Conservation (phyloP, 2,888 invertebrate species). For the Leptinotarsa tumamoca region DNA sequence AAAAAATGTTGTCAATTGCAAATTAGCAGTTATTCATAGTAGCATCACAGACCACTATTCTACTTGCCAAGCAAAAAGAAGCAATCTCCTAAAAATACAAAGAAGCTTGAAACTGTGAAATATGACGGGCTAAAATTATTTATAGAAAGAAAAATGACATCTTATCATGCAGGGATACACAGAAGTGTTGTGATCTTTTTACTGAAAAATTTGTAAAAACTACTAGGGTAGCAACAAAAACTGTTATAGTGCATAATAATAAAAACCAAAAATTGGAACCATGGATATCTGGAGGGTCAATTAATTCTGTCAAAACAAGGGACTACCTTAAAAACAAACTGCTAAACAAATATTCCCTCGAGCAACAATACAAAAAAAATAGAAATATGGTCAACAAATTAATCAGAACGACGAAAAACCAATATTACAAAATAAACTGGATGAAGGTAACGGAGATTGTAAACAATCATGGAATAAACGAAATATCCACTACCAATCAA, state of each 20-base stretch:
- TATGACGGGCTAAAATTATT: neutral
- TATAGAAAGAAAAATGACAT: too few relatives aligned
- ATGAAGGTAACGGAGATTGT: too few relatives aligned
- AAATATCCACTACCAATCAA: too few relatives aligned
- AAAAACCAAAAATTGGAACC: slow-evolving; percentile 5
- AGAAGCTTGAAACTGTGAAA: neutral
- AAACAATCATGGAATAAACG: too few relatives aligned
- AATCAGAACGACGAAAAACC: too few relatives aligned
- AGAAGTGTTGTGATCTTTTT: neutral
- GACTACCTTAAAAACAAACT: slow-evolving; percentile 6
- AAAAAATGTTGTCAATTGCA: neutral
- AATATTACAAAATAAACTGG: too few relatives aligned
- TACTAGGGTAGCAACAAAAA: slow-evolving; percentile 1
- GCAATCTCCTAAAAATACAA: neutral
- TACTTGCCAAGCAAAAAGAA: neutral
- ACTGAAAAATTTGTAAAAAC: neutral
- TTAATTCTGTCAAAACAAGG: neutral
- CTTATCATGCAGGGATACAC: neutral
- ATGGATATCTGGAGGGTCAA: neutral
- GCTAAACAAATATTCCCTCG: neutral
- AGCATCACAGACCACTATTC: neutral
- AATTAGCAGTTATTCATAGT: too few relatives aligned
- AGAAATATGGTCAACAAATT: neutral
- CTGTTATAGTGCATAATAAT: slow-evolving; percentile 16
- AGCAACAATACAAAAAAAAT: slow-evolving; percentile 9